These are phyloP conservation scores for Ommatoiulus sabulosus DNA, from an alignment of 2,888 invertebrate genomes.

Conservation along the genomic window DNA sequence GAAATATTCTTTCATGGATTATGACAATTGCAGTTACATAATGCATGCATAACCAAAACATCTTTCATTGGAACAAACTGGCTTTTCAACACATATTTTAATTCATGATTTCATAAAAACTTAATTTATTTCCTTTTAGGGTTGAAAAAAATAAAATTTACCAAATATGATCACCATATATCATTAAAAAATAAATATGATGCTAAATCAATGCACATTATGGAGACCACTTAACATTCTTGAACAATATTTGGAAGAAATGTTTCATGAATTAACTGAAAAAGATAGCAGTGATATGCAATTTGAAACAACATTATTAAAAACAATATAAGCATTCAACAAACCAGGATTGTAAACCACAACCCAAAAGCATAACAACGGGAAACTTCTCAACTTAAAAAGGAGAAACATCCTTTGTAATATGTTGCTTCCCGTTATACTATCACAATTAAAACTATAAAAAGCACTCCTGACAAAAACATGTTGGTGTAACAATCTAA, in stretches of 20 bases:
- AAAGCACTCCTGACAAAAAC: background rate
- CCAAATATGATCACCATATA: background rate
- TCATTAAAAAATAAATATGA: background rate
- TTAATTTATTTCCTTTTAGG: background rate
- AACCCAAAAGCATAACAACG: background rate
- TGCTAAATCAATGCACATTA: background rate
- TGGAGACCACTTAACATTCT: background rate
- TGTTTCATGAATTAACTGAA: background rate
- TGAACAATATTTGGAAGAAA: background rate
- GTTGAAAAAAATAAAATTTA: background rate
- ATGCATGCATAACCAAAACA: background rate
- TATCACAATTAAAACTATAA: background rate
- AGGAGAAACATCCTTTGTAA: background rate
- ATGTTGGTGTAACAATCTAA: background rate
- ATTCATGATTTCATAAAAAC: background rate
- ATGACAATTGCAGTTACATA: background rate
- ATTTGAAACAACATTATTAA: background rate
- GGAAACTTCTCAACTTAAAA: background rate
- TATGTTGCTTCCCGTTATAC: background rate
- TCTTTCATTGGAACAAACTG: background rate
- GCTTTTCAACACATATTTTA: constrained; percentile 23
- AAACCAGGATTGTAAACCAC: background rate
- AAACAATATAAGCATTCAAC: background rate
- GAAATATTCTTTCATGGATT: background rate
- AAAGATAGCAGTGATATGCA: background rate